phyloP scores from a whole-genome alignment of 2,888 invertebrate species.

The Stenolophus ochropezus region DNA sequence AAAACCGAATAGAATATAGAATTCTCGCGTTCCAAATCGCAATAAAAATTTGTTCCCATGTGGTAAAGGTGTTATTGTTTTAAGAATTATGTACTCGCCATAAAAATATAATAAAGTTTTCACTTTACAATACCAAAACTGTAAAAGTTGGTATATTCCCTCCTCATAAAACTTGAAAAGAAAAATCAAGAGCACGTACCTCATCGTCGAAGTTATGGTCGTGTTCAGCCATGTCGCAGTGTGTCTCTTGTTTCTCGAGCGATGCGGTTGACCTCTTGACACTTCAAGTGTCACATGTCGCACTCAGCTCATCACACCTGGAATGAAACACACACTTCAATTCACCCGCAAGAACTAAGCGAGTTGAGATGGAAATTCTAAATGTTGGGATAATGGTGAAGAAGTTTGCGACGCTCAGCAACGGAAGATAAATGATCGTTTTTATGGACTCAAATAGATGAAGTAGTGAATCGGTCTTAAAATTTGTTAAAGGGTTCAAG shows the following conservation, averaged over 20 bases:
- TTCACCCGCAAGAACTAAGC: not conserved
- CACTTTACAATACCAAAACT: not conserved
- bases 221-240: slow-evolving; percentile 27
- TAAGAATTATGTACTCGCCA: too few relatives aligned
- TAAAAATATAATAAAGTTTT: too few relatives aligned
- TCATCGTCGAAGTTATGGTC: slow-evolving; percentile 49
- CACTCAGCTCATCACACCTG: slow-evolving; percentile 28
- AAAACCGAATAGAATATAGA: too few relatives aligned
- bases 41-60: too few relatives aligned
- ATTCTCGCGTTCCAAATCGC: too few relatives aligned
- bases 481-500: slow-evolving; percentile 2
- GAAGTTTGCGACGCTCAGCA: not conserved
- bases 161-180: not conserved
- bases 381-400: not conserved
- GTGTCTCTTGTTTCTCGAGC: not conserved
- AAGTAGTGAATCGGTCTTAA: not conserved
- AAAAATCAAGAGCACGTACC: slow-evolving; percentile 6
- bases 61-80: too few relatives aligned
- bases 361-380: not conserved
- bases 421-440: slow-evolving; percentile 16
- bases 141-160: not conserved
- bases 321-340: not conserved
- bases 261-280: slow-evolving; percentile 21
- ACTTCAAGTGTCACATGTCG: slow-evolving; percentile 35
- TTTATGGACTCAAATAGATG: not conserved